phyloP scores from a whole-genome alignment of 2,888 invertebrate species.

The Tipula vernalis region DNA sequence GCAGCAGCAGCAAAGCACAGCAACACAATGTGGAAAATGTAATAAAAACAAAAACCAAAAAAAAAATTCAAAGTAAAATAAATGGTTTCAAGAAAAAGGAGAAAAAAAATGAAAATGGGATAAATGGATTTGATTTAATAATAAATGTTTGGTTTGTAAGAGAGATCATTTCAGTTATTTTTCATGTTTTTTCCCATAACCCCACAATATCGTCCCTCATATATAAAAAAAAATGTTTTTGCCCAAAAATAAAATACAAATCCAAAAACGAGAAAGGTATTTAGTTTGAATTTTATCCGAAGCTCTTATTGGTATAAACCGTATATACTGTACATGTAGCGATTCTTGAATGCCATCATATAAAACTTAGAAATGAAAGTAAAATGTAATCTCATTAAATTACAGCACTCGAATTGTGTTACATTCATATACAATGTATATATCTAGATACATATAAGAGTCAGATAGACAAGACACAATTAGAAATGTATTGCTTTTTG shows the following conservation, averaged over 20 bases:
- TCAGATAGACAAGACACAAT: background rate
- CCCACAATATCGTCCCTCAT: background rate
- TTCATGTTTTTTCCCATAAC: background rate
- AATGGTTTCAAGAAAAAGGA: background rate
- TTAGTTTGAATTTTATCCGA: background rate
- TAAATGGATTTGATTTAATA: constrained; percentile 4
- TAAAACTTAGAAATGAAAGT: background rate
- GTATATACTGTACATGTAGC: background rate
- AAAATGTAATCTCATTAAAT: background rate
- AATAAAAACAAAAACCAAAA: background rate
- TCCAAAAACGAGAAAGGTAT: background rate
- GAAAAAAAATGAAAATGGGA: background rate
- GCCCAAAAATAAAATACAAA: background rate
- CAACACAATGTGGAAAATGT: background rate
- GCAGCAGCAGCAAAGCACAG: background rate
- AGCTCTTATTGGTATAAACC: background rate
- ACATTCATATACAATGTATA: background rate
- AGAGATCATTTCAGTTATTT: background rate
- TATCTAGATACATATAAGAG: background rate
- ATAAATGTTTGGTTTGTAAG: background rate
- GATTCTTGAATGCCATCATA: background rate
- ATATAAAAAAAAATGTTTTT: background rate
- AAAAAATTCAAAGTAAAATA: background rate
- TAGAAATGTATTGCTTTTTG: background rate
- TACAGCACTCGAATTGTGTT: background rate